Evolutionary conservation across 2,888 invertebrate species (phyloP).

Genomic region (Uropetala carovei): DNA sequence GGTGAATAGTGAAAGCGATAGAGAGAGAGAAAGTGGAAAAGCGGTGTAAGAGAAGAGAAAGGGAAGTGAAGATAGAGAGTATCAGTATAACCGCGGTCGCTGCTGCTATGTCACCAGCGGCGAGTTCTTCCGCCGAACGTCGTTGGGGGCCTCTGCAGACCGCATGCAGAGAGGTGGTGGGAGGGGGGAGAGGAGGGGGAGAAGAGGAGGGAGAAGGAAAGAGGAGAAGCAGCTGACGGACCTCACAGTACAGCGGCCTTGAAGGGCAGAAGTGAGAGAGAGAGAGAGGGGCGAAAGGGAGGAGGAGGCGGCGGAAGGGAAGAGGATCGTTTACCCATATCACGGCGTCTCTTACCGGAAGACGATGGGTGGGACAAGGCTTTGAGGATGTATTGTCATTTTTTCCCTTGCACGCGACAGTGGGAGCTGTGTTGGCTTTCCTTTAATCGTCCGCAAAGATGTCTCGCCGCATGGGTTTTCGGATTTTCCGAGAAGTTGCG

Average conservation of each 20-base stretch:
- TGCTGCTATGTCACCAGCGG: background rate
- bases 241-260: background rate
- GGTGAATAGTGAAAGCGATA: background rate
- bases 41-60: background rate
- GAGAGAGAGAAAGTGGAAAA: background rate
- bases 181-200: background rate
- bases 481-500: background rate
- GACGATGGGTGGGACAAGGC: background rate
- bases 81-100: too few species aligned
- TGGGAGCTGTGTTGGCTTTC: background rate
- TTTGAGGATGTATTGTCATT: constrained; percentile 5
- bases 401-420: background rate
- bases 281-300: too few species aligned
- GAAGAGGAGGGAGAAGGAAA: background rate
- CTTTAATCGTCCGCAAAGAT: constrained; percentile 22
- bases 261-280: background rate
- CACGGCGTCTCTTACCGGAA: constrained; percentile 9
- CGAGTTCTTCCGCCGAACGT: background rate
- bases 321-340: constrained; percentile 1
- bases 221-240: background rate
- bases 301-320: background rate
- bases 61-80: background rate
- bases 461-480: background rate
- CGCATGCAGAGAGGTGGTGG: background rate
- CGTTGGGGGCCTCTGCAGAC: background rate